These are phyloP conservation scores for Callopanchax toddi DNA, from an alignment of 2,113 vertebrate genomes.

Conservation along the genomic window DNA sequence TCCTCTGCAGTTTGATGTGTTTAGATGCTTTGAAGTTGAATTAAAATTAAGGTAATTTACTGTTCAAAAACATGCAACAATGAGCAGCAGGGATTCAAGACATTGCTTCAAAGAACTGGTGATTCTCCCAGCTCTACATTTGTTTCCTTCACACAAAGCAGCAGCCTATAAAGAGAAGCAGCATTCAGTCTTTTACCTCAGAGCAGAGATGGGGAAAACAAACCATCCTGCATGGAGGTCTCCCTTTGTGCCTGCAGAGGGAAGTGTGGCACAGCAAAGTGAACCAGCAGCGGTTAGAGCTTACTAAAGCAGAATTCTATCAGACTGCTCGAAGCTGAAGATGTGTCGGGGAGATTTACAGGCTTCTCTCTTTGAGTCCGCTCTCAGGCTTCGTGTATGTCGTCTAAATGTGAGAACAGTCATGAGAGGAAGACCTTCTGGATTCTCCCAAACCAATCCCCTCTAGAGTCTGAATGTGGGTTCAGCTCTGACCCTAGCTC, in stretches of 20 bases:
- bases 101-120: not conserved
- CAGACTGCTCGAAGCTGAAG: too few species aligned
- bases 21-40: constrained; percentile 6
- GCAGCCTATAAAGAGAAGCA: constrained; percentile 5
- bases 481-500: too few species aligned
- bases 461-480: too few species aligned
- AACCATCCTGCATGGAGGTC: constrained; percentile 15
- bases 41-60: constrained; percentile 17
- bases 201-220: constrained; percentile 10
- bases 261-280: constrained; percentile 58
- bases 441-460: too few species aligned
- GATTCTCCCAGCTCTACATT: not conserved
- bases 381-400: constrained; percentile 2
- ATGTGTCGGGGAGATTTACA: constrained; percentile 41
- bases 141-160: not conserved
- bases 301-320: constrained; percentile 33
- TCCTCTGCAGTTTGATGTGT: constrained; percentile 21
- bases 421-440: too few species aligned
- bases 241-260: constrained; percentile 61
- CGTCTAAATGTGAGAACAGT: not conserved
- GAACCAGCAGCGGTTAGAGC: constrained; percentile 18
- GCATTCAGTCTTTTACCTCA: constrained; percentile 7
- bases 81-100: constrained; percentile 1
- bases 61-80: constrained; percentile 3
- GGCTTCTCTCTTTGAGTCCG: too few species aligned